These are phyloP conservation scores for Anoplolepis gracilipes DNA, from an alignment of 1,140 invertebrate genomes.

Conservation along the genomic window DNA sequence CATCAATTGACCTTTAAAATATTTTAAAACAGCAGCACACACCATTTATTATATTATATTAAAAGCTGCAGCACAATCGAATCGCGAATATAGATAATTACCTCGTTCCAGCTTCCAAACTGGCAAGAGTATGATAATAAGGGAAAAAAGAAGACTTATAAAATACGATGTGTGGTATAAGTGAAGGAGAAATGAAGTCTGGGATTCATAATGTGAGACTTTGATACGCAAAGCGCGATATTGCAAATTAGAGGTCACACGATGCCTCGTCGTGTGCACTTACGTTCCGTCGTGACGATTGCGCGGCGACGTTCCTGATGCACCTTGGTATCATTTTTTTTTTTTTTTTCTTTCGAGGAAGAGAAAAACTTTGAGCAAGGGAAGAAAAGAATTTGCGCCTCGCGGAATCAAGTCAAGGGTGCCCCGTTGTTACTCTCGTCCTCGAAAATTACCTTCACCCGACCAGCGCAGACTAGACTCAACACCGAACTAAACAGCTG, in stretches of 20 bases:
- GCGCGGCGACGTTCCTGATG: constrained; percentile 75
- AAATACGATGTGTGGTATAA: constrained; percentile 29
- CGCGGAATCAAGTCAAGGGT: too few relatives aligned
- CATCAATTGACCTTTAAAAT: background rate
- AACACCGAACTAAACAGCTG: too few relatives aligned
- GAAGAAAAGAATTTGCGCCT: too few relatives aligned
- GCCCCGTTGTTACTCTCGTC: background rate
- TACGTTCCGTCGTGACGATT: constrained; percentile 81
- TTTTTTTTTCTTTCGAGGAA: constrained; percentile 71
- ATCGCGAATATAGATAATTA: constrained; percentile 77
- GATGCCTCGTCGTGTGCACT: constrained; percentile 72
- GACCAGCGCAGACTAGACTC: background rate
- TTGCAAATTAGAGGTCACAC: constrained; percentile 79
- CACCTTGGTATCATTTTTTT: constrained; percentile 81
- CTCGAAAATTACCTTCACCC: background rate
- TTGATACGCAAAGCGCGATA: constrained; percentile 54
- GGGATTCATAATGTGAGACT: constrained; percentile 51
- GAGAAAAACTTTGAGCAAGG: too few relatives aligned
- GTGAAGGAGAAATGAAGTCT: background rate
- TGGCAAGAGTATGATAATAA: constrained; percentile 65
- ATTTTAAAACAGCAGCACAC: background rate
- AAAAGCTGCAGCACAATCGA: background rate
- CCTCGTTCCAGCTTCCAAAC: constrained; percentile 84
- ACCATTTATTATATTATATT: background rate
- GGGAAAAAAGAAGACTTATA: constrained; percentile 43